These are phyloP conservation scores for Onchidella celtica DNA, from an alignment of 2,888 invertebrate species.

Conservation along the genomic window DNA sequence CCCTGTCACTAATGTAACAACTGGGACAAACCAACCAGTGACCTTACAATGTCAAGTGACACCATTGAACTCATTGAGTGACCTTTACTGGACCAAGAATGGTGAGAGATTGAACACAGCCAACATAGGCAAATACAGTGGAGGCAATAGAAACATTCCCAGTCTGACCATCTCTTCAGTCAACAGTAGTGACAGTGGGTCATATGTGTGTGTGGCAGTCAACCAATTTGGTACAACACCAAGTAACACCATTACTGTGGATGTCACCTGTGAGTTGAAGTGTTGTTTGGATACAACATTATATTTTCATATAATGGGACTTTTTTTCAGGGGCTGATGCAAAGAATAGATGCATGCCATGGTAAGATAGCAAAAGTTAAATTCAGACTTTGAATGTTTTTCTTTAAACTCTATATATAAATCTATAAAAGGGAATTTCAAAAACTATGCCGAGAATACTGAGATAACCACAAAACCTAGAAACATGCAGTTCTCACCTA, in stretches of 20 bases:
- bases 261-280: background rate
- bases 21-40: background rate
- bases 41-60: background rate
- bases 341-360: too few relatives aligned
- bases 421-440: too few relatives aligned
- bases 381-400: too few relatives aligned
- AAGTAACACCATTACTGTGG: background rate
- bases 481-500: too few relatives aligned
- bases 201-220: constrained; percentile 11
- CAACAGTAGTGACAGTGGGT: background rate
- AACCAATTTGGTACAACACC: background rate
- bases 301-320: too few relatives aligned
- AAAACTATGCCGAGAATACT: too few relatives aligned
- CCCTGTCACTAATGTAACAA: background rate
- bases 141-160: background rate
- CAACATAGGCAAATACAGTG: constrained; percentile 8
- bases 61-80: background rate
- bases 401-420: too few relatives aligned
- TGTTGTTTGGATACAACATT: too few relatives aligned
- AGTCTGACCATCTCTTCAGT: constrained; percentile 9
- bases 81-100: constrained; percentile 29
- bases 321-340: too few relatives aligned
- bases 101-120: background rate
- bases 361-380: too few relatives aligned
- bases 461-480: too few relatives aligned